These are phyloP conservation scores for Cheumatopsyche charites DNA, from an alignment of 1,140 invertebrate species.

Conservation along the genomic window DNA sequence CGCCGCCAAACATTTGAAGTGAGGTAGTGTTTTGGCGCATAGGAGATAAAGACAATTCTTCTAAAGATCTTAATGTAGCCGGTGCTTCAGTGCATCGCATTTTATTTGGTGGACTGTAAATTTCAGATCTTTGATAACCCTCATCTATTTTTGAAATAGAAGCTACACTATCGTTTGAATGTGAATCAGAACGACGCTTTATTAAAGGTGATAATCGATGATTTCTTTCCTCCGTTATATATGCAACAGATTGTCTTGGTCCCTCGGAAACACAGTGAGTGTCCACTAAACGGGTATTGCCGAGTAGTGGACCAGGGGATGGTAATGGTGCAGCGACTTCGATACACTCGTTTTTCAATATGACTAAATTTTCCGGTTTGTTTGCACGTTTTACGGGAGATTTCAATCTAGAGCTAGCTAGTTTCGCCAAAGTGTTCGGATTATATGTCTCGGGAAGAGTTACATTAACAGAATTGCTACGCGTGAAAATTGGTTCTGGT, in stretches of 20 bases:
- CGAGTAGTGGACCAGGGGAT: conserved; percentile 78
- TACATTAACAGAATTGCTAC: conserved; percentile 64
- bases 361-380: conserved; percentile 63
- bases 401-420: conserved; percentile 55
- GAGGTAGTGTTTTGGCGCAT: conserved; percentile 62
- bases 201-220: conserved; percentile 19
- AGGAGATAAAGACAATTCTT: conserved; percentile 61
- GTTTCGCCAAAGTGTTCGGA: conserved; percentile 53
- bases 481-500: conserved; percentile 56
- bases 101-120: conserved; percentile 62
- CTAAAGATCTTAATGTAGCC: conserved; percentile 62
- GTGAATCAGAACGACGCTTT: conserved; percentile 32
- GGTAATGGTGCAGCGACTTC: conserved; percentile 67
- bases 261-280: conserved; percentile 52
- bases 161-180: conserved; percentile 36
- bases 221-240: conserved; percentile 29
- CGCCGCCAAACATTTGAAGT: conserved; percentile 77
- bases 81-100: conserved; percentile 61
- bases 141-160: conserved; percentile 40
- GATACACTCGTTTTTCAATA: conserved; percentile 61
- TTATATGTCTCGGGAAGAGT: conserved; percentile 61
- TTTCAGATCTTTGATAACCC: conserved; percentile 51
- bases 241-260: neutral
- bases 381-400: conserved; percentile 50
- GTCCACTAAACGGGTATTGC: conserved; percentile 79